Evolutionary conservation across 2,113 vertebrate species (phyloP), one percentile per base, ranked within the genome.

Genomic region (Hassar affinis): DNA sequence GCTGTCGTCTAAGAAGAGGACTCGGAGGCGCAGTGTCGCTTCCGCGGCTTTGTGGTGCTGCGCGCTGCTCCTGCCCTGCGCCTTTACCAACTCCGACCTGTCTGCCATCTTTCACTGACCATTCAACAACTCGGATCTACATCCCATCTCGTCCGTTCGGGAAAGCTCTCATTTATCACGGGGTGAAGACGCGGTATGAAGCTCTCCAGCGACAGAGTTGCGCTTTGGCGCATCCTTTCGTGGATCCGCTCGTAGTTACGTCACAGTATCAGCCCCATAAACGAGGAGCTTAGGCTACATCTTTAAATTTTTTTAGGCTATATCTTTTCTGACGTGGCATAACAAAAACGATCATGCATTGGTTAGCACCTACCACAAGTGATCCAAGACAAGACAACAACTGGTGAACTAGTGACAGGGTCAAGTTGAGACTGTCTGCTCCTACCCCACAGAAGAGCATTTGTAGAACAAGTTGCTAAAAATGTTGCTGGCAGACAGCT

Each of bases 1-100:
- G 83, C 92, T 93, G 84, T 93, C 91, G 33, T 95, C 94, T 86
- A 95, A 86, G 76, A 95, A 93, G 59, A 94, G 59, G 42, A 95
- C 94, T 25, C 92, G 90, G 84, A 94, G 88, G 79, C 90, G 90
- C 85, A 93, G 90, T 71, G 91, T 91, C 6, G 87, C 89, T 66
- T 93, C 92, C 86, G 88, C 90, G 80, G 88, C 87, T 76, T 86
- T 84, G 42, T 85, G 90, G 59, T 86, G 79, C 87, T 77, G 14
- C 15, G 84, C 22, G 82, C 88, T 79, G 38, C 30, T 68, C 75
- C 77, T 81, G 38, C 27, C 78, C 15, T 69, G 78, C 27, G 68
- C 82, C 76, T 87, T 87, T 17, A 87, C 76, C 52, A 88, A 56
- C 68, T 88, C 88, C 35, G 92, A 87, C 79, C 86, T 89, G 30